Base-by-base conservation (phyloP, 2,113 vertebrate genomes). In the Panurus biarmicus region DNA sequence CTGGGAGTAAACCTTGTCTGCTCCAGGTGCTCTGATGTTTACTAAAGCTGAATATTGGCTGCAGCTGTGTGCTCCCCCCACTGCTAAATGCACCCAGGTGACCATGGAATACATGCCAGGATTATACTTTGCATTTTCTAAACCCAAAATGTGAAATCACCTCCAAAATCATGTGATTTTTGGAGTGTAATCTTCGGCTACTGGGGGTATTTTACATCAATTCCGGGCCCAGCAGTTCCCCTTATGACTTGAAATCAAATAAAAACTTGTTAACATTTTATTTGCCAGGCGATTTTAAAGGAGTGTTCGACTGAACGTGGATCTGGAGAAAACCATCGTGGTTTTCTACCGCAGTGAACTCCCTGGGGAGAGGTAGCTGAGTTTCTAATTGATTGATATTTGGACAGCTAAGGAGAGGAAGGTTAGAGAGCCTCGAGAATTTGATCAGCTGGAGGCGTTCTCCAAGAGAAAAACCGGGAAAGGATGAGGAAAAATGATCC, bases 111-210 rank as follows among this genome's bases (percentile, higher is more conserved):
- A 9, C 20, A 3, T 1, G 14, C 18, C 47, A 18, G 25, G 36
- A 6, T 66, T n/a, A 38, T 10, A 24, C 20, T 22, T n/a, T 0
- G 10, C 0, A 1, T 54, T 50, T 75, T 31, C 48, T 35, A 45
- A 50, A 54, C 7, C 7, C 15, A 16, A 45, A 82, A 15, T 7
- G 26, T 13, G 15, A 50, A 50, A 73, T 54, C 7, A 22, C 6
- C 7, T 51, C n/a, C n/a, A n/a, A n/a, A n/a, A n/a, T n/a, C n/a
- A n/a, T n/a, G n/a, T n/a, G n/a, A 17, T 31, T 78, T 78, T 75
- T 78, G 36, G n/a, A 28, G 28, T 14, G 23, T 11, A 20, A 1
- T 14, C 14, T 21, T 62, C 1, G 0, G 21, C 31, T 66, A 2
- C 18, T 12, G 36, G 9, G 11, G 38, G 33, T 9, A 2, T 85